Evolutionary conservation across 2,888 invertebrate genomes (phyloP).

Genomic region (Gryllus longicercus): DNA sequence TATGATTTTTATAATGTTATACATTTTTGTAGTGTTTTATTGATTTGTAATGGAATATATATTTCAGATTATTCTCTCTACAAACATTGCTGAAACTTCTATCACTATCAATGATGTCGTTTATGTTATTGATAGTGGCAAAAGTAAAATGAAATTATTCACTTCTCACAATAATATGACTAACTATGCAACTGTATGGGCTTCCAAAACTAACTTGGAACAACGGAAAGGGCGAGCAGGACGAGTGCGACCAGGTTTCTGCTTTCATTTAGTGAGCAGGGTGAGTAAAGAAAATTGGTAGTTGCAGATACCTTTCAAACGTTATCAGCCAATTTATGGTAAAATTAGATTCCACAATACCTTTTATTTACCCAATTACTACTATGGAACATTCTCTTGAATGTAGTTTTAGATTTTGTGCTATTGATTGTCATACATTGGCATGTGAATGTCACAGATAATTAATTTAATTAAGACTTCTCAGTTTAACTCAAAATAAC

Average conservation of each 20-base stretch:
- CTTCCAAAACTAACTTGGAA: conserved; percentile 89
- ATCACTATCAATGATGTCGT: conserved; percentile 98
- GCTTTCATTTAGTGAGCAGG: conserved; percentile 84
- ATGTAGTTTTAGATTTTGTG: too few relatives aligned
- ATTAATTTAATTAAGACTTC: too few relatives aligned
- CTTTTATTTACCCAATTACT: too few relatives aligned
- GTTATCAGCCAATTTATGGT: too few relatives aligned
- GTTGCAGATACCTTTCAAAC: too few relatives aligned
- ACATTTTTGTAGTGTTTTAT: conserved; percentile 37
- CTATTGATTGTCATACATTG: too few relatives aligned
- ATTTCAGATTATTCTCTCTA: conserved; percentile 82
- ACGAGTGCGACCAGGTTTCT: conserved; percentile 87
- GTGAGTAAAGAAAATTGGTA: conserved; percentile 35
- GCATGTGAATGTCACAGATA: too few relatives aligned
- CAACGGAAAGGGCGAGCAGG: conserved; percentile 95
- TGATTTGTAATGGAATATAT: background rate
- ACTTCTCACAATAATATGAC: conserved; percentile 99
- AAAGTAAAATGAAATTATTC: conserved; percentile 95
- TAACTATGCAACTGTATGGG: conserved; percentile 96
- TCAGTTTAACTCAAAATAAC: background rate
- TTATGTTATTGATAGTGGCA: conserved; percentile 95
- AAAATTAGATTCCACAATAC: too few relatives aligned
- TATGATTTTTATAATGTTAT: background rate
- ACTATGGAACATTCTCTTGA: too few relatives aligned
- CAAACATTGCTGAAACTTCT: conserved; percentile 97